Evolutionary conservation across 2,797 vertebrate genomes (phyloP), one percentile per base, ranked within the genome.

Genomic region (Astyanax mexicanus): DNA sequence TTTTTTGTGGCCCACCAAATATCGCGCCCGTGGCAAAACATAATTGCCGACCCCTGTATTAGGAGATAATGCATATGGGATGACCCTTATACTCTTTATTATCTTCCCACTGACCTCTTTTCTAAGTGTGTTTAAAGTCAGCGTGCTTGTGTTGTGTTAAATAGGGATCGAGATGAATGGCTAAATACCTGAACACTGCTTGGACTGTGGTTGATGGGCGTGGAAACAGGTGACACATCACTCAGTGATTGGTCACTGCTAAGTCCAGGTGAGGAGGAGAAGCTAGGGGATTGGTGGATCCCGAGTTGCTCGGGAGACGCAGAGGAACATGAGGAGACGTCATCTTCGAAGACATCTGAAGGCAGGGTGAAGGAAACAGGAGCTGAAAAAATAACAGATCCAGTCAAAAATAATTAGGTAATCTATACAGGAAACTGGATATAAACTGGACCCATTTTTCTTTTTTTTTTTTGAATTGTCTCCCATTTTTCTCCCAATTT

Each of bases 271-370:
- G 93, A 85, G 12, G 89, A 86, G 52, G 91, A 80, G 77, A 93
- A 90, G 58, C 80, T 79, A 0, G 88, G 82, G 17, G 91, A 90
- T 52, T 86, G 91, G 86, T 87, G 91, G 47, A 84, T 47, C 23
- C 86, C 81, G 32, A 84, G 88, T 75, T 92, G 92, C 82, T 93
- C 92, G 0, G 86, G 80, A 77, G 90, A 88, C 5, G 91, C 90
- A 61, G 91, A 92, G 66, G 90, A 88, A 78, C 90, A 92, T 71
- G 91, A 92, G 44, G 90, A 92, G 89, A 93, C 88, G 88, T 95
- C 93, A 80, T 95, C 94, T 92, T 95, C 92, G 84, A 95, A 93
- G 88, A 92, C 89, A 86, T 94, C 92, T 67, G 90, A 73, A 8
- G 91, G 80, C 67, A 88, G 81, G 69, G 89, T 78, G 84, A 91